Base-by-base conservation (phyloP, 2,113 vertebrate genomes). In the Paradoxurus hermaphroditus region DNA sequence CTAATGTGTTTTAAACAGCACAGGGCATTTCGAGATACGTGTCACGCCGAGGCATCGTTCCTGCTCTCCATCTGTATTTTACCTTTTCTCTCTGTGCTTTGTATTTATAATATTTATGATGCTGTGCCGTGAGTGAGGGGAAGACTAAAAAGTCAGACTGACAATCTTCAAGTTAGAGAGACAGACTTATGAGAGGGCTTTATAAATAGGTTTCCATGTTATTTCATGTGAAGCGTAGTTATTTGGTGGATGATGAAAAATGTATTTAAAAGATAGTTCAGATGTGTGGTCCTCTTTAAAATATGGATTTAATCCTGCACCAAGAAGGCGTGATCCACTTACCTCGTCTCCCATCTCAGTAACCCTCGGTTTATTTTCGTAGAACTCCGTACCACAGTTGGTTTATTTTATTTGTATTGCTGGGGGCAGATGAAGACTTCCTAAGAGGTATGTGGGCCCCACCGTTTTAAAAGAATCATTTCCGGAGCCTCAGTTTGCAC, bases 11-110 rank as follows among this genome's bases (percentile, higher is more conserved):
- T 91, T 77, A 56, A 94, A 86, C 59, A 75, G 44, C 81, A 82
- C 77, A n/a, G 62, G 13, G 6, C 41, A 75, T 72, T 85, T 81
- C 44, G 96, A 97, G 85, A 67, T 94, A 2, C 0, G 0, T 21
- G 10, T 46, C 90, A 59, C 87, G 94, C 97, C 94, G 94, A 59
- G 95, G 29, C 77, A 78, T 96, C 96, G 93, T 97, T 98, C 77
- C 12, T 53, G 27, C 21, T 84, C 65, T 95, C n/a, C 23, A 63
- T 79, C 67, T 73, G 12, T 23, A 12, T 77, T 85, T 82, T 86
- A 41, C 19, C 49, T 92, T 44, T 86, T 77, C 62, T 93, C 84
- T 19, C 31, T 75, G 51, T 90, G 70, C 39, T 86, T 91, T 59
- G 16, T 68, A 14, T 49, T 63, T 83, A 44, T 49, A 34, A 56